A percentile compares a stretch with the other conserved stretches of the same genome.
Conservation (phyloP, 2,888 invertebrate genomes). For the Drosophila mimica region DNA sequence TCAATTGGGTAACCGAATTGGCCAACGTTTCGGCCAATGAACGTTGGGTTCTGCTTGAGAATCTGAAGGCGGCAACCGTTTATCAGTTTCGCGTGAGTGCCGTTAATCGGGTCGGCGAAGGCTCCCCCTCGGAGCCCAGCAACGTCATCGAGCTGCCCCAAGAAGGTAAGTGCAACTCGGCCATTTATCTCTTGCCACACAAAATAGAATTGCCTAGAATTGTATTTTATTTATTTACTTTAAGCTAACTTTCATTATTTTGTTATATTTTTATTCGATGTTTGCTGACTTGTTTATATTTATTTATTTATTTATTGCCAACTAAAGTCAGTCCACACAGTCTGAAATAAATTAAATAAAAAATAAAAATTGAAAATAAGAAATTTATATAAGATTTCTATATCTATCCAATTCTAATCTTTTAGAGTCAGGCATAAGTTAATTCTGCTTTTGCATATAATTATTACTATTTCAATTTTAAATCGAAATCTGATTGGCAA, state of each 20-base stretch:
- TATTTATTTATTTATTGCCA: too few relatives aligned
- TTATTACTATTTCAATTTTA: neutral
- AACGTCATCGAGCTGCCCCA: conserved; percentile 96
- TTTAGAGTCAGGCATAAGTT: neutral
- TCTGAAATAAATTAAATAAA: too few relatives aligned
- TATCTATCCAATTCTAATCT: neutral
- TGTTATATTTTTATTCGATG: too few relatives aligned
- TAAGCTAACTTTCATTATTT: too few relatives aligned
- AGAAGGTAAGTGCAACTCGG: conserved; percentile 90
- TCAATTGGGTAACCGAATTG: conserved; percentile 95
- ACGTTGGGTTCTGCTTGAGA: conserved; percentile 92
- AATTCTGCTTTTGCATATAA: neutral
- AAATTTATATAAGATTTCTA: too few relatives aligned
- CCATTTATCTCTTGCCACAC: neutral
- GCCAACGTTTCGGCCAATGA: conserved; percentile 93
- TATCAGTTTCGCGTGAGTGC: conserved; percentile 99
- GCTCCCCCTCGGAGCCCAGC: conserved; percentile 95
- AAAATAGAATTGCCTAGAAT: too few relatives aligned
- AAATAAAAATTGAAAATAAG: neutral
- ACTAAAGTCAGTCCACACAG: too few relatives aligned
- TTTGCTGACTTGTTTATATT: too few relatives aligned
- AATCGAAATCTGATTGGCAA: neutral
- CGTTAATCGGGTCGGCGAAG: conserved; percentile 97
- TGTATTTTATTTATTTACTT: too few relatives aligned
- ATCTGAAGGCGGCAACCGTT: conserved; percentile 96